Percentiles rank a stretch among this genome's conserved stretches.
phyloP scores from a whole-genome alignment of 2,113 vertebrate genomes.

The Candoia aspera region DNA sequence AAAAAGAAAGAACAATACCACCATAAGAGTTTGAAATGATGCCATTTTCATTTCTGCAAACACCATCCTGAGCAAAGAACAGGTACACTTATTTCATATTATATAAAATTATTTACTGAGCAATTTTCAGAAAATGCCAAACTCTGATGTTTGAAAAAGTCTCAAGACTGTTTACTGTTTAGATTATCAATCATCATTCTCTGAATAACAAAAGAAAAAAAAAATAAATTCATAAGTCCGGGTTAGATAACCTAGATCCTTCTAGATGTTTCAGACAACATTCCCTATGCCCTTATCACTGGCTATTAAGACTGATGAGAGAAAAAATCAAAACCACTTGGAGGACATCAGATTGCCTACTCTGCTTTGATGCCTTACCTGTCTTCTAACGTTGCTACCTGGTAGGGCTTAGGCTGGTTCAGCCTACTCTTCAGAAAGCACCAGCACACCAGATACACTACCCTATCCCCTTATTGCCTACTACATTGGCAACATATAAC shows the following conservation, averaged over 20 bases:
- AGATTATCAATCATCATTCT: neutral
- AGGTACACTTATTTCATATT: neutral
- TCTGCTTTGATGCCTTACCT: neutral
- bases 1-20: neutral
- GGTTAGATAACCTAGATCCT: neutral
- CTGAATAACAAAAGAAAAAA: neutral
- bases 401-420: neutral
- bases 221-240: neutral
- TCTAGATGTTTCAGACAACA: neutral
- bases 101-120: neutral
- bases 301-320: neutral
- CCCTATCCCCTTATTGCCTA: neutral
- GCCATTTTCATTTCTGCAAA: neutral
- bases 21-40: neutral
- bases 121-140: neutral
- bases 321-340: neutral
- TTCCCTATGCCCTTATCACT: neutral
- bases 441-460: neutral
- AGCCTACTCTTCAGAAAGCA: neutral
- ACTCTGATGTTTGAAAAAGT: neutral
- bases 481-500: neutral
- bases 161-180: neutral
- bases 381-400: neutral
- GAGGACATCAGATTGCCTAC: neutral
- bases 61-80: rapidly evolving